Evolutionary conservation across 2,113 vertebrate genomes (phyloP).

Genomic region (Todiramphus chloris): DNA sequence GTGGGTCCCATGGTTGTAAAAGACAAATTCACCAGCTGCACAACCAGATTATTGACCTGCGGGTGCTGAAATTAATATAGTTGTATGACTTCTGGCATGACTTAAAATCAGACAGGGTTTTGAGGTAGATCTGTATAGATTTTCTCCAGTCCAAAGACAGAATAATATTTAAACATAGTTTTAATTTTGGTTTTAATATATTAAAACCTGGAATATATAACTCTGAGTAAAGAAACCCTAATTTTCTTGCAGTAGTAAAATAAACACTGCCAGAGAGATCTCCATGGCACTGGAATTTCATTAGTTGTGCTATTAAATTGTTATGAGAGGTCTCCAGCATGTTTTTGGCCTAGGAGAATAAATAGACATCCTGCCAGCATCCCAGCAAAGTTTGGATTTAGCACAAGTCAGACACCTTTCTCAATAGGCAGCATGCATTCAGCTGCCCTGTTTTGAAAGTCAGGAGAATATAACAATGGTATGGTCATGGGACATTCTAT

Average conservation of each 20-base stretch:
- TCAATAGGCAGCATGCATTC: background rate
- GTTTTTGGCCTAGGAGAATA: background rate
- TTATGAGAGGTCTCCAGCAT: background rate
- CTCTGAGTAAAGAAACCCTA: background rate
- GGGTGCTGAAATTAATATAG: constrained; percentile 14
- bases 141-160: background rate
- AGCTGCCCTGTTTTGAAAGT: background rate
- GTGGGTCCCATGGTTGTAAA: background rate
- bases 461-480: background rate
- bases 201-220: background rate
- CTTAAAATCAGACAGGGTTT: background rate
- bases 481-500: background rate
- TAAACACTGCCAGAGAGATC: background rate
- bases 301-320: background rate
- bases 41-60: constrained; percentile 3
- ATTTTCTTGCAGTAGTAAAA: background rate
- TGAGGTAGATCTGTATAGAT: background rate
- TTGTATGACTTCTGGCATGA: background rate
- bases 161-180: background rate
- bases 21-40: constrained; percentile 13
- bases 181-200: background rate
- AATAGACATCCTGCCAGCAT: background rate
- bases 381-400: background rate
- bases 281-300: background rate
- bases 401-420: background rate